Evolutionary conservation across 2,888 invertebrate species (phyloP).

Genomic region (Microplitis manilae): DNA sequence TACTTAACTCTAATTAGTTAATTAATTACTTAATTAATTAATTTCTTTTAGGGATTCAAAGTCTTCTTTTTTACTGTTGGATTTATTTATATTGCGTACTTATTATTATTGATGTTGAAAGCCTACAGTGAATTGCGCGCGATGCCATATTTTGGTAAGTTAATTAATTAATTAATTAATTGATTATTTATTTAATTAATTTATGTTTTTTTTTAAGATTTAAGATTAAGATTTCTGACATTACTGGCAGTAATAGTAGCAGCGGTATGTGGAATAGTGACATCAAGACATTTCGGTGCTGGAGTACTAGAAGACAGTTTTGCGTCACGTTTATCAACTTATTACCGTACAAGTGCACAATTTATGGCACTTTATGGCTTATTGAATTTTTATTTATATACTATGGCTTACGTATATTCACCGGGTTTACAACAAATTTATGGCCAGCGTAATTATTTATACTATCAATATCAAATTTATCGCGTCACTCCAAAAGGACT

Average conservation of each 20-base stretch:
- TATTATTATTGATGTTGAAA: constrained; percentile 86
- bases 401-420: constrained; percentile 95
- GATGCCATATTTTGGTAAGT: constrained; percentile 97
- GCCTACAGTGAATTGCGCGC: constrained; percentile 95
- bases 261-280: constrained; percentile 82
- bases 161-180: neutral
- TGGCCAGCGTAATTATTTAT: constrained; percentile 75
- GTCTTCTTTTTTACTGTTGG: constrained; percentile 91
- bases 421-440: constrained; percentile 86
- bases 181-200: neutral
- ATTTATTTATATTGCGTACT: constrained; percentile 87
- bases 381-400: constrained; percentile 93
- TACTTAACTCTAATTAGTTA: constrained; percentile 5
- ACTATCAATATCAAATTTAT: too few species aligned
- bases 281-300: constrained; percentile 88
- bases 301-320: constrained; percentile 95
- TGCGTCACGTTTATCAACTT: constrained; percentile 88
- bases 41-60: constrained; percentile 84
- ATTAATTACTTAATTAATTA: constrained; percentile 12
- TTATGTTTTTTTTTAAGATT: constrained; percentile 77
- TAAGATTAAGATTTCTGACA: constrained; percentile 92
- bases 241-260: constrained; percentile 87
- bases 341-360: constrained; percentile 92
- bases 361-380: constrained; percentile 97
- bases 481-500: too few species aligned